A percentile compares a stretch with the other conserved stretches of the same genome.
Conservation (phyloP, 30 jellyfish, hydroid and myxozoan species). For the Sanderia malayensis region DNA sequence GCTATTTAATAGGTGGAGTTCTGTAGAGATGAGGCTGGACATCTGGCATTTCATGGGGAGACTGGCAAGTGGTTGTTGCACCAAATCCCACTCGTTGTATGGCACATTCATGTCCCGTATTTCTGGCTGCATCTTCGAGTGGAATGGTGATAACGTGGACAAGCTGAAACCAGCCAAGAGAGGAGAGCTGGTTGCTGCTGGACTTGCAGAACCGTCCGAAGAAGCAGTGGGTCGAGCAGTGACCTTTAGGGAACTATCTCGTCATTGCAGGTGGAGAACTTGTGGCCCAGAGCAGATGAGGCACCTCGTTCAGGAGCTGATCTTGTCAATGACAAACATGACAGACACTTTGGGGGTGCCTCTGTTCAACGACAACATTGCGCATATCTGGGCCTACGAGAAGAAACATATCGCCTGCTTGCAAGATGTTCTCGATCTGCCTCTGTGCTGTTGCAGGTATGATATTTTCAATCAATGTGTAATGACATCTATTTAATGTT, state of each 20-base stretch:
- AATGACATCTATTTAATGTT: too few relatives aligned
- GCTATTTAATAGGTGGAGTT: slow-evolving; percentile 13
- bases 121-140: slow-evolving; percentile 36
- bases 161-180: slow-evolving; percentile 32
- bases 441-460: slow-evolving; percentile 30
- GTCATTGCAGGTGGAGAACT: slow-evolving; percentile 56
- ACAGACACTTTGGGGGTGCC: slow-evolving; percentile 68
- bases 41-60: slow-evolving; percentile 46
- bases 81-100: slow-evolving; percentile 42
- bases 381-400: slow-evolving; percentile 35
- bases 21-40: slow-evolving; percentile 23
- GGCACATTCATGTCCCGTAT: slow-evolving; percentile 38
- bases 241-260: slow-evolving; percentile 11
- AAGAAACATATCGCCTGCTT: slow-evolving; percentile 51
- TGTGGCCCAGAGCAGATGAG: slow-evolving; percentile 13
- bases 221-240: slow-evolving; percentile 24
- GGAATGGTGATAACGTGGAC: slow-evolving; percentile 35
- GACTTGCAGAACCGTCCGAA: slow-evolving; percentile 19
- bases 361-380: slow-evolving; percentile 26
- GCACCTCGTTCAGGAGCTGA: slow-evolving; percentile 25
- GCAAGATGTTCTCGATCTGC: slow-evolving; percentile 41
- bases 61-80: slow-evolving; percentile 23
- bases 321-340: slow-evolving; percentile 15
- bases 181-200: slow-evolving; percentile 37
- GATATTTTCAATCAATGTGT: too few relatives aligned